Conservation (phyloP, 37 sponge, comb jelly and placozoan species). For the Dysidea cf. avara region DNA sequence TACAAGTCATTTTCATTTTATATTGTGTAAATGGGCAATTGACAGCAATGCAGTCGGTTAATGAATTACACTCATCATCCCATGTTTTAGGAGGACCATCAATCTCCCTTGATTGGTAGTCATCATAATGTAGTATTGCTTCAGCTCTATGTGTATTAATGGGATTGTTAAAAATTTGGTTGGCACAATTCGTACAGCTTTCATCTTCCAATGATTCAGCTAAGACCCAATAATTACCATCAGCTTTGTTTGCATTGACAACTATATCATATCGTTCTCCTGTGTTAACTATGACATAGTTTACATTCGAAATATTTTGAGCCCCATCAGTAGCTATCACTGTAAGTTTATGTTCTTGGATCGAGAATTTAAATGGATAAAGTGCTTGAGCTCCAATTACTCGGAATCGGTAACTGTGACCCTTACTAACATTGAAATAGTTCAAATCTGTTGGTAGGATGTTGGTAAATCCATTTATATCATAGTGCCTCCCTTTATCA, state of each 20-base stretch:
- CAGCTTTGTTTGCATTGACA: constrained; percentile 8
- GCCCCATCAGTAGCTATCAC: constrained; percentile 78
- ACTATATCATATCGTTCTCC: constrained; percentile 80
- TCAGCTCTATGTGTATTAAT: constrained; percentile 23
- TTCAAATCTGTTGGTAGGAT: background rate
- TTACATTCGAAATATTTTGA: constrained; percentile 42
- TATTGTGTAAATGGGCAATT: constrained; percentile 74
- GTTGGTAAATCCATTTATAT: background rate
- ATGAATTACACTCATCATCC: background rate
- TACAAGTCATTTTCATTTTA: constrained; percentile 46
- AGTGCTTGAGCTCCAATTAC: constrained; percentile 69
- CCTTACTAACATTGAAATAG: constrained; percentile 8
- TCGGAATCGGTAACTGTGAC: constrained; percentile 65
- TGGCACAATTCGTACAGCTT: background rate
- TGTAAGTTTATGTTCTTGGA: constrained; percentile 72
- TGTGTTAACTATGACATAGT: constrained; percentile 65
- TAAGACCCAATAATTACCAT: constrained; percentile 46
- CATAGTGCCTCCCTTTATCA: constrained; percentile 52
- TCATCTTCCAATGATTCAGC: constrained; percentile 52
- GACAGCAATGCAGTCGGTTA: constrained; percentile 47
- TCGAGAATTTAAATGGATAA: constrained; percentile 57
- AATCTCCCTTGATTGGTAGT: too few relatives aligned
- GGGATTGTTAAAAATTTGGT: background rate
- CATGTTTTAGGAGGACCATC: too few relatives aligned
- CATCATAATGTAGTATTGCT: constrained; percentile 66